Evolutionary conservation across 2,888 invertebrate genomes (phyloP), one percentile per base, ranked within the genome.

Genomic region (Uloborus plumipes): DNA sequence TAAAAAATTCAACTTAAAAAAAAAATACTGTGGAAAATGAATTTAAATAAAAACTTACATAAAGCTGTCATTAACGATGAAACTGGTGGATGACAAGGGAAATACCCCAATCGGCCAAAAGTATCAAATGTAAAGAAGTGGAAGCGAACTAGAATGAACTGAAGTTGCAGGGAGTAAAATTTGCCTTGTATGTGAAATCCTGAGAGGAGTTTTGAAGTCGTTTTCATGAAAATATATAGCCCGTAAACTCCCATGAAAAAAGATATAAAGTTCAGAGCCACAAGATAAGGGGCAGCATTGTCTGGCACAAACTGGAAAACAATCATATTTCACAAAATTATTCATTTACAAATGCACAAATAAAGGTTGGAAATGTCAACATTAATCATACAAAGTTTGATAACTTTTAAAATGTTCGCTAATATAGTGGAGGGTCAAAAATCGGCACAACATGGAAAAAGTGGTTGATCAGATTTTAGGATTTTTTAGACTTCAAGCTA

Each of bases 221-320:
- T 85, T 55, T 85, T 85, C 53, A 74, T 84, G 75, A 85, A 86
- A 47, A 86, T 85, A 15, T 84, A 85, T 18, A 86, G 72, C n/a
- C 85, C 85, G 62, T 86, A 86, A 20, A 86, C 82, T 16, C 86
- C 86, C 49, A 86, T 70, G 70, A 86, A 84, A 64, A 86, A 85
- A 22, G 86, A 86, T 9, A 81, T 65, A 51, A 83, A 83, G 67
- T 86, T 85, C 51, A 86, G 67, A 13, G 66, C 69, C 62, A 86
- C 70, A 16, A 86, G 79, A 65, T 86, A 86, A 53, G 86, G 84
- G 9, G 84, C 84, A 15, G 86, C 86, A 70, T 85, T 86, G 51
- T 85, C 85, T 55, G 85, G 84, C 20, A 84, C 84, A 78, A 86
- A 85, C 86, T 86, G 58, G 16, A 78, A 73, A 47, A 61, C 14